phyloP scores from a whole-genome alignment of 1,140 invertebrate genomes.

The Drosophila cardini region DNA sequence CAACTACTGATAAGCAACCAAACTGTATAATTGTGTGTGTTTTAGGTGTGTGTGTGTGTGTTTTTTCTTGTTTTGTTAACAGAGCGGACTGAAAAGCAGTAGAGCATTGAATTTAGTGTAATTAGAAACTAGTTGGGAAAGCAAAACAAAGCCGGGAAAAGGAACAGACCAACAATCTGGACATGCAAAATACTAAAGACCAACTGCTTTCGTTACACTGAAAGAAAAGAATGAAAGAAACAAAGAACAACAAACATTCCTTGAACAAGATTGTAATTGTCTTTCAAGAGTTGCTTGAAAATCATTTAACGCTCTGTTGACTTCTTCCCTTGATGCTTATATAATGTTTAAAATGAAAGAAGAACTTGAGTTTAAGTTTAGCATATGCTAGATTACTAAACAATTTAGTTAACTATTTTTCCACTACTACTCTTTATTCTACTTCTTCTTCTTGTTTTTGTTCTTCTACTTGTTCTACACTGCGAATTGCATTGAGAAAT shows the following conservation, averaged over 20 bases:
- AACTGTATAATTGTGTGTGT: constrained; percentile 9
- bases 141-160: constrained; percentile 35
- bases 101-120: constrained; percentile 64
- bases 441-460: neutral
- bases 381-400: constrained; percentile 38
- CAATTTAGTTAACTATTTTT: constrained; percentile 14
- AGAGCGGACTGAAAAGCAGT: constrained; percentile 30
- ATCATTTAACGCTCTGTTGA: constrained; percentile 69
- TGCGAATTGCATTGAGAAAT: constrained; percentile 49
- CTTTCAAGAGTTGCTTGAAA: constrained; percentile 46
- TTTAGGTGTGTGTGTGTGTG: neutral
- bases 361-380: constrained; percentile 25
- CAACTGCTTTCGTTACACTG: constrained; percentile 43
- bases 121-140: constrained; percentile 62
- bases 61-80: constrained; percentile 11
- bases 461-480: neutral
- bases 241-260: constrained; percentile 1
- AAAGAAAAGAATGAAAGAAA: constrained; percentile 14
- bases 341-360: constrained; percentile 43
- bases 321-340: constrained; percentile 33
- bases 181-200: constrained; percentile 45
- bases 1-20: constrained; percentile 53
- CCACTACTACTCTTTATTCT: neutral
- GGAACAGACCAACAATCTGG: constrained; percentile 23
- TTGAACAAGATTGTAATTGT: constrained; percentile 45